Conservation (phyloP, 1,140 invertebrate species). For the Pygmarrhopalites habei region DNA sequence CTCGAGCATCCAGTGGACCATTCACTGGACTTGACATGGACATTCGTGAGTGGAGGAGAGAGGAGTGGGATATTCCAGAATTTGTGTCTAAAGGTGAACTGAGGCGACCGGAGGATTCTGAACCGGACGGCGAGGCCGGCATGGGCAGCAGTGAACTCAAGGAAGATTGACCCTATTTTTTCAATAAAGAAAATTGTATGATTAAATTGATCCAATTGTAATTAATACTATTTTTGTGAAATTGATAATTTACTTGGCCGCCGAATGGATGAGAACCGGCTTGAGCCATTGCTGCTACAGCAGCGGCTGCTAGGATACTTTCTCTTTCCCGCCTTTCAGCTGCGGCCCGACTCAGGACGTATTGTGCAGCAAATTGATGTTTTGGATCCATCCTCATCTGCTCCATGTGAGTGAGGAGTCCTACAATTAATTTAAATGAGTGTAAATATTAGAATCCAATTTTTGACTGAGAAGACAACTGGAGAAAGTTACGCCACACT, state of each 20-base stretch:
- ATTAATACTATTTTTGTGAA: conserved; percentile 40
- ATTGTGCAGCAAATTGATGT: conserved; percentile 90
- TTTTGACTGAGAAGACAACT: too few relatives aligned
- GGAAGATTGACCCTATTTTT: conserved; percentile 26
- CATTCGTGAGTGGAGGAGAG: conserved; percentile 31
- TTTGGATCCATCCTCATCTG: conserved; percentile 95
- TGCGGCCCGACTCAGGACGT: conserved; percentile 79
- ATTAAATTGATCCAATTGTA: too few relatives aligned
- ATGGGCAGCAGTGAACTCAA: conserved; percentile 36
- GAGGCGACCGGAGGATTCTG: conserved; percentile 38
- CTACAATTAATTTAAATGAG: conserved; percentile 47
- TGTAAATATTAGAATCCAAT: conserved; percentile 5
- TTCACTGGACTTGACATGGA: conserved; percentile 34
- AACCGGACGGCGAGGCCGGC: conserved; percentile 38
- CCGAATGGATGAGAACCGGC: conserved; percentile 33
- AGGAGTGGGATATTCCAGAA: conserved; percentile 29
- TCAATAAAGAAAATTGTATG: conserved; percentile 15
- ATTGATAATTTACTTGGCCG: conserved; percentile 38
- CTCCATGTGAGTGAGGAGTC: conserved; percentile 86
- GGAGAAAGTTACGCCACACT: too few relatives aligned
- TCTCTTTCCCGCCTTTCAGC: conserved; percentile 80
- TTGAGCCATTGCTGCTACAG: conserved; percentile 48
- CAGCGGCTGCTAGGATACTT: conserved; percentile 54
- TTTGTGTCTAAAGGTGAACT: conserved; percentile 38
- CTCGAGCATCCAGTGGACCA: conserved; percentile 34